These are phyloP conservation scores for Pantherophis guttatus DNA, from an alignment of 2,113 vertebrate species.

Conservation along the genomic window DNA sequence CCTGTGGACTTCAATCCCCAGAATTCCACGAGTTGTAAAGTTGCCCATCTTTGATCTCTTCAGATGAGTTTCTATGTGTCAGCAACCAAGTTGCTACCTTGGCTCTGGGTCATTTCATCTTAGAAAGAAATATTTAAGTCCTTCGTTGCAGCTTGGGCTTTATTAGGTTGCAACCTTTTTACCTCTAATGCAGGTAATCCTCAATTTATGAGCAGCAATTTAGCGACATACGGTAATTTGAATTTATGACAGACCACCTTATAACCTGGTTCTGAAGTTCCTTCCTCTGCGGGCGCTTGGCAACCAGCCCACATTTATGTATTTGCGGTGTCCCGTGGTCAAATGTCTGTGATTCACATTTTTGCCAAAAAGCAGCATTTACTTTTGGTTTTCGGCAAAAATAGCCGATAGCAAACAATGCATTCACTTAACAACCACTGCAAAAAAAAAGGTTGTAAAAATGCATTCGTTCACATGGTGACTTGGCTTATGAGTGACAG, in stretches of 20 bases:
- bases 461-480: background rate
- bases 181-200: background rate
- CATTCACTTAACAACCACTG: background rate
- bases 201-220: background rate
- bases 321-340: background rate
- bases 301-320: background rate
- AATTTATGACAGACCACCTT: background rate
- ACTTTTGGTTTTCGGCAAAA: background rate
- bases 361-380: background rate
- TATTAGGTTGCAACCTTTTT: background rate
- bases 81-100: background rate
- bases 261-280: background rate
- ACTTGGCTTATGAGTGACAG: background rate
- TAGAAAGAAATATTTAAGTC: background rate
- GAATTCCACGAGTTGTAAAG: background rate
- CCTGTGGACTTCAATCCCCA: too few relatives aligned
- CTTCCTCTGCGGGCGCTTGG: too few relatives aligned
- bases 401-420: background rate
- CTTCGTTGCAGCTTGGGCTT: background rate
- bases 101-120: background rate
- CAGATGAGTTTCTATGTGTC: background rate
- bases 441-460: background rate
- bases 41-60: background rate
- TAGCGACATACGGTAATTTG: background rate
- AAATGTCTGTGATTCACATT: background rate